phyloP scores from a whole-genome alignment of 2,797 vertebrate species.

The Acanthiza pusilla region DNA sequence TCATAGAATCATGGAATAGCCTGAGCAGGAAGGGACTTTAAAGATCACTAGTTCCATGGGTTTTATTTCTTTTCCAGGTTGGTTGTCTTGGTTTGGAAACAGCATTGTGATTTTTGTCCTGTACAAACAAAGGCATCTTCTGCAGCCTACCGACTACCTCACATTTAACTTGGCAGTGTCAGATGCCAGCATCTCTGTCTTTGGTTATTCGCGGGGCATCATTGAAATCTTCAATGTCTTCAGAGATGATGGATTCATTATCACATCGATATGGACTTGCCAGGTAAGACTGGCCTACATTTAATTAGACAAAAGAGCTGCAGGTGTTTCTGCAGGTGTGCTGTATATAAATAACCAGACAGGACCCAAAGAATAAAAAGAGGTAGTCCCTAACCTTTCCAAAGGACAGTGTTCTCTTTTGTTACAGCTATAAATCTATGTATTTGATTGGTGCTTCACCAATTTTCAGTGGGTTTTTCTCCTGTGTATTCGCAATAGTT shows the following conservation, averaged over 20 bases:
- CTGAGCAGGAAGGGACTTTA: not conserved
- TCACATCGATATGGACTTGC: constrained; percentile 87
- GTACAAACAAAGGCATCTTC: constrained; percentile 80
- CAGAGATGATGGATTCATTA: constrained; percentile 84
- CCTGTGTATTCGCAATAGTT: not conserved
- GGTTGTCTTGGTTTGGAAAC: constrained; percentile 90
- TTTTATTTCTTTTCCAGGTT: constrained; percentile 72
- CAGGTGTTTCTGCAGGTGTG: not conserved
- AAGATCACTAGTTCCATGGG: not conserved
- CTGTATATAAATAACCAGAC: not conserved
- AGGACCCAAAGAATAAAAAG: not conserved
- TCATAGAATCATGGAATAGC: not conserved
- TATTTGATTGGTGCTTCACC: not conserved
- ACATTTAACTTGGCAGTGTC: constrained; percentile 86
- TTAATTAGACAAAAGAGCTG: not conserved
- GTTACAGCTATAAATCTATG: not conserved
- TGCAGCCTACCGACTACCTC: constrained; percentile 85
- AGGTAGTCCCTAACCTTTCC: not conserved
- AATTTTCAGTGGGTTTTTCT: not conserved
- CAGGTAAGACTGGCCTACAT: constrained; percentile 73
- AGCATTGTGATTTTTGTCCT: constrained; percentile 86
- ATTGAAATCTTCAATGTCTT: constrained; percentile 88
- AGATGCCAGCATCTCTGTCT: constrained; percentile 84
- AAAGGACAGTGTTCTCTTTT: not conserved
- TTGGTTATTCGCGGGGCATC: constrained; percentile 87